Conservation (phyloP, 1,140 invertebrate species). For the Nomia melanderi region DNA sequence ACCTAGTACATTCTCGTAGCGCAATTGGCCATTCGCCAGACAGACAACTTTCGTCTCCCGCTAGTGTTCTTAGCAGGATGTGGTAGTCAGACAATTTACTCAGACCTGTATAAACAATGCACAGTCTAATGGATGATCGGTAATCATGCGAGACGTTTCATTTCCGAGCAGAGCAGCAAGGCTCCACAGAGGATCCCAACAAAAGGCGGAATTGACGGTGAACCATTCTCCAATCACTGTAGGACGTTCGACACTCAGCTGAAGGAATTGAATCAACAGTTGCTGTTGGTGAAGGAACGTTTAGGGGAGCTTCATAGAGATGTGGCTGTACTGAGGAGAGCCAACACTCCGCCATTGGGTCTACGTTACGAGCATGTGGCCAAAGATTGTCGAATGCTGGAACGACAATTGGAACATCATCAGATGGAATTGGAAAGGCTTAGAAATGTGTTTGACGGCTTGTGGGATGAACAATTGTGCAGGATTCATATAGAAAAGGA, state of each 20-base stretch:
- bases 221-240: conserved; percentile 86
- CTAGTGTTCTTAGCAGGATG: conserved; percentile 39
- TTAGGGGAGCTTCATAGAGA: conserved; percentile 85
- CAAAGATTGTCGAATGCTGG: conserved; percentile 83
- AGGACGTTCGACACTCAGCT: conserved; percentile 85
- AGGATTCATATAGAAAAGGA: conserved; percentile 86
- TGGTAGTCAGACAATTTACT: conserved; percentile 39
- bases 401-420: conserved; percentile 85
- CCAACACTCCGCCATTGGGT: conserved; percentile 83
- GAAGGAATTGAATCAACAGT: conserved; percentile 84
- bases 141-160: conserved; percentile 28
- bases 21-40: conserved; percentile 11
- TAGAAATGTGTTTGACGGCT: conserved; percentile 83
- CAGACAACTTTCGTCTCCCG: conserved; percentile 21
- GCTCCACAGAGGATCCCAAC: conserved; percentile 71
- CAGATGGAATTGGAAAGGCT: conserved; percentile 85
- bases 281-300: conserved; percentile 84
- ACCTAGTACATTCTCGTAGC: conserved; percentile 34
- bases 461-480: conserved; percentile 87
- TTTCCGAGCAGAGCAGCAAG: conserved; percentile 64
- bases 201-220: conserved; percentile 68
- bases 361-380: conserved; percentile 83
- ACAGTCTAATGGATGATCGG: not conserved
- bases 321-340: conserved; percentile 81
- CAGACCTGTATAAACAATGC: not conserved